Conservation (phyloP, 2,888 invertebrate genomes). For the Stramonita haemastoma region DNA sequence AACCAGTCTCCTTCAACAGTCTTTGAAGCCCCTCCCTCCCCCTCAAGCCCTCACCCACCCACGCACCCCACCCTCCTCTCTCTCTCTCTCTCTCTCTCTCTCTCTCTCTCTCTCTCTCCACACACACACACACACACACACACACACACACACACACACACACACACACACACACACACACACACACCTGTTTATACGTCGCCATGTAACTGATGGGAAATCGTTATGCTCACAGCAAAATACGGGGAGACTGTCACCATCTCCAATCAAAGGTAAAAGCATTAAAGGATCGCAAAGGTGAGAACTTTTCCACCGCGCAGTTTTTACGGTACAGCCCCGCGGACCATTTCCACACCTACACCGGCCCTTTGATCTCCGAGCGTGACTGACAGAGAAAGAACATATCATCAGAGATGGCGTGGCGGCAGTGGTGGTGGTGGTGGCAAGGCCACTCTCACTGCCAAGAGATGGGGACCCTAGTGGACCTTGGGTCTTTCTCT, state of each 20-base stretch:
- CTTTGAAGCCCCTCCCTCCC: too few relatives aligned
- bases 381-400: constrained; percentile 7
- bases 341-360: neutral
- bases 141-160: neutral
- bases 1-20: too few relatives aligned
- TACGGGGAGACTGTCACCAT: neutral
- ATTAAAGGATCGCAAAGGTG: constrained; percentile 8
- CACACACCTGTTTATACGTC: neutral
- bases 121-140: neutral
- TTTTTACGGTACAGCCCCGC: neutral
- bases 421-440: too few relatives aligned
- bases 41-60: too few relatives aligned
- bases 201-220: neutral
- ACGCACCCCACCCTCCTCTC: too few relatives aligned
- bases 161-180: constrained; percentile 7
- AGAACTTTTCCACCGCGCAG: neutral
- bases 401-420: neutral
- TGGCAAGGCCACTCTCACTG: too few relatives aligned
- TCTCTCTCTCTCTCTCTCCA: too few relatives aligned
- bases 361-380: neutral
- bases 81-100: too few relatives aligned
- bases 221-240: neutral
- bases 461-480: too few relatives aligned
- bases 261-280: constrained; percentile 16
- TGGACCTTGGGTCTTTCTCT: too few relatives aligned